Conservation (phyloP, 2,113 vertebrate genomes). For the Bufo gargarizans region DNA sequence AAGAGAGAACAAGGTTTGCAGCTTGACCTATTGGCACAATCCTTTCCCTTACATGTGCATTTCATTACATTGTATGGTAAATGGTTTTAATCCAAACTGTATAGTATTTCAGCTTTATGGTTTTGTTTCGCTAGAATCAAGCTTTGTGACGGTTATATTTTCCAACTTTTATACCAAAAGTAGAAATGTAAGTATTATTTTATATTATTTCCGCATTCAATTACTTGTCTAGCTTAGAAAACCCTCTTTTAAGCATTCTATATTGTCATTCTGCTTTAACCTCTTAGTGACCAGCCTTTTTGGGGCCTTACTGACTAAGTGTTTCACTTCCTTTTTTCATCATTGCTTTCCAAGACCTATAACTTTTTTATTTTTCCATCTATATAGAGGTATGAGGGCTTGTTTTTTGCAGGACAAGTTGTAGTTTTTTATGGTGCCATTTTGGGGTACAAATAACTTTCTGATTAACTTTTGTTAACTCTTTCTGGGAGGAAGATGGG, state of each 20-base stretch:
- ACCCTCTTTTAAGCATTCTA: neutral
- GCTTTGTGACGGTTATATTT: neutral
- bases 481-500: too few species aligned
- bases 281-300: too few species aligned
- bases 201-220: too few species aligned
- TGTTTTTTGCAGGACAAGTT: too few species aligned
- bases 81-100: neutral
- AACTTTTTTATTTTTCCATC: too few species aligned
- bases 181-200: neutral
- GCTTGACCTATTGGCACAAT: conserved; percentile 2
- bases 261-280: neutral
- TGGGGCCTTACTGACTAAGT: too few species aligned
- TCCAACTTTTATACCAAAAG: neutral
- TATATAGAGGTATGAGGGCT: too few species aligned
- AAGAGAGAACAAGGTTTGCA: conserved; percentile 5
- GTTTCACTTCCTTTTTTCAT: too few species aligned
- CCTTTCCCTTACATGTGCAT: conserved; percentile 7
- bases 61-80: neutral
- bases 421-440: too few species aligned
- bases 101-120: neutral
- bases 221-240: neutral
- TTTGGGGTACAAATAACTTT: too few species aligned
- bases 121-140: neutral
- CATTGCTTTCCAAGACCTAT: too few species aligned
- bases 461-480: too few species aligned